Base-by-base conservation (phyloP, 37 sponge, comb jelly and placozoan species). In the Amphimedon queenslandica region DNA sequence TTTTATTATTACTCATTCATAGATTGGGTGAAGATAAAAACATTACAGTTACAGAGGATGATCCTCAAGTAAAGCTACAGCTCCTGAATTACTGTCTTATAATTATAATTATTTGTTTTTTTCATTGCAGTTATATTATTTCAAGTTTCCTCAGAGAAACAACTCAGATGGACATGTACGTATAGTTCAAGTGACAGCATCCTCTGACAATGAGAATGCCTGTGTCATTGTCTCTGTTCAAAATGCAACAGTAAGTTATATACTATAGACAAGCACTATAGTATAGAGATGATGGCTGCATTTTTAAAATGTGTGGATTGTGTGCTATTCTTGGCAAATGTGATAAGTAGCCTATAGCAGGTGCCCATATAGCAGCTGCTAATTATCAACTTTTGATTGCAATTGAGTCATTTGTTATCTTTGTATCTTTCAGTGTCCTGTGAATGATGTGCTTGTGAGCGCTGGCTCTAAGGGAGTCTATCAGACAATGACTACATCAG, bases 161-260 rank as follows among this genome's bases (percentile, higher is more conserved):
- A n/a, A n/a, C n/a, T n/a, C n/a, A n/a, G n/a, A n/a, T n/a, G n/a
- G n/a, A n/a, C n/a, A n/a, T 0, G 57, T 42, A 2, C 27, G 24
- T 1, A 31, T 37, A 5, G 73, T 84, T 40, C 56, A 65, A 2
- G 61, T 84, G 35, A 35, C 66, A 65, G 72, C 60, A 6, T 10
- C 57, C 13, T 58, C 84, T 29, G 66, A 71, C 18, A 73, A 34
- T 35, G 13, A 47, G 5, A 60, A n/a, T 60, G 28, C 5, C 5
- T 84, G 84, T 71, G 73, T 66, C 34, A 36, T 81, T 58, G 65
- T 88, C 29, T 88, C 93, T 41, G 85, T 92, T 0, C 81, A 84
- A 55, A 81, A 84, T 40, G 80, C 80, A 31, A 72, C 81, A 21
- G 92, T 92, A 76, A 43, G 83, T 53, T n/a, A n/a, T n/a, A n/a